Conservation (phyloP, 2,113 vertebrate species). For the Sus scrofa region DNA sequence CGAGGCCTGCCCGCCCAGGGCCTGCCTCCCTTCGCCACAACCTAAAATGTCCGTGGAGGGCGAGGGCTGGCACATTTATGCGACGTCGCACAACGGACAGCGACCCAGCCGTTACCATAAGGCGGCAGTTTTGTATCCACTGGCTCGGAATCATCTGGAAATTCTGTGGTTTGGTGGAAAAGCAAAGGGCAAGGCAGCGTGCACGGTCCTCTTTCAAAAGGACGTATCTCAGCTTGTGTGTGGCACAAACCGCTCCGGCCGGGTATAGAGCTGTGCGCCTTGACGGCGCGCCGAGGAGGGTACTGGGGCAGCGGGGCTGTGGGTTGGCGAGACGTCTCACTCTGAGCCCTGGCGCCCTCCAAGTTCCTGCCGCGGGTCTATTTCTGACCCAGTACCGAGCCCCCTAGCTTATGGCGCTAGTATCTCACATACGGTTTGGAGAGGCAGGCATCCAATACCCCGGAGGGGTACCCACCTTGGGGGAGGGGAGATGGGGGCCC, state of each 20-base stretch:
- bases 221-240: not conserved
- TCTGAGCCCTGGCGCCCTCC: not conserved
- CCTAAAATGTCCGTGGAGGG: not conserved
- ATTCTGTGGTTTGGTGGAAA: not conserved
- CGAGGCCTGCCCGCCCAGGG: not conserved
- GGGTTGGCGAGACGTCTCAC: not conserved
- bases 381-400: not conserved
- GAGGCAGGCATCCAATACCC: not conserved
- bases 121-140: not conserved
- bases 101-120: constrained; percentile 34
- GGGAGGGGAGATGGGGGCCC: not conserved
- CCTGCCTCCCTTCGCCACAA: not conserved
- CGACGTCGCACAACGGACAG: not conserved
- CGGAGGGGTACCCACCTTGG: no score
- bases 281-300: not conserved
- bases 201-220: not conserved
- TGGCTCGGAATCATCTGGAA: not conserved
- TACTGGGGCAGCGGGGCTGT: not conserved
- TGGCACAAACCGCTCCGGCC: not conserved
- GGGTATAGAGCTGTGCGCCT: not conserved
- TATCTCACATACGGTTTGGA: not conserved
- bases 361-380: not conserved
- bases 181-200: constrained; percentile 6
- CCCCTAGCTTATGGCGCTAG: not conserved
- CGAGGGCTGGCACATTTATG: not conserved